Evolutionary conservation across 1,140 invertebrate species (phyloP).

Genomic region (Linepithema humile): DNA sequence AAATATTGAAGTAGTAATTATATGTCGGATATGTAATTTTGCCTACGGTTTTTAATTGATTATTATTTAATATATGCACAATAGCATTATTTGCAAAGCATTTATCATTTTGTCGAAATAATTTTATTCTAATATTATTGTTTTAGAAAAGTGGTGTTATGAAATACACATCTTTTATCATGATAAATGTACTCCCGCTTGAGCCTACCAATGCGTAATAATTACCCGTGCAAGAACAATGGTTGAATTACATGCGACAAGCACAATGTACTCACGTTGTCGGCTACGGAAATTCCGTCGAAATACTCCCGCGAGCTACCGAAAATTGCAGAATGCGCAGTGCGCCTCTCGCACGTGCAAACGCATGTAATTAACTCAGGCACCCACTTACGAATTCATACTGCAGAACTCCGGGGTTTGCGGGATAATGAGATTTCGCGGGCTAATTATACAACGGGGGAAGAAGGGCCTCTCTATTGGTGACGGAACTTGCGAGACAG

Average conservation of each 20-base stretch:
- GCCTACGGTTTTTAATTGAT: background rate
- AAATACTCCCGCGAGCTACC: constrained; percentile 29
- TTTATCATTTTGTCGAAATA: background rate
- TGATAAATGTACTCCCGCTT: constrained; percentile 8
- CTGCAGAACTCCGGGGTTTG: constrained; percentile 53
- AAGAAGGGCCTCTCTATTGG: constrained; percentile 36
- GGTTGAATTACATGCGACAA: constrained; percentile 13
- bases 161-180: background rate
- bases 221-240: constrained; percentile 41
- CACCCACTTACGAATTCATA: constrained; percentile 62
- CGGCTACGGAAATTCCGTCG: constrained; percentile 36
- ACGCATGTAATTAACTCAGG: constrained; percentile 62
- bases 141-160: background rate
- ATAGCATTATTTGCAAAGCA: background rate
- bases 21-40: background rate
- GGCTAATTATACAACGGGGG: constrained; percentile 54
- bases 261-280: constrained; percentile 20
- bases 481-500: constrained; percentile 24
- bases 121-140: background rate
- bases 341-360: constrained; percentile 28
- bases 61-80: background rate
- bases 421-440: constrained; percentile 59
- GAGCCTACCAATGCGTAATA: constrained; percentile 11
- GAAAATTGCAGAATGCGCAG: constrained; percentile 46
- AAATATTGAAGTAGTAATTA: background rate